Evolutionary conservation across 2,113 vertebrate species (phyloP).

Genomic region (Lepisosteus oculatus): DNA sequence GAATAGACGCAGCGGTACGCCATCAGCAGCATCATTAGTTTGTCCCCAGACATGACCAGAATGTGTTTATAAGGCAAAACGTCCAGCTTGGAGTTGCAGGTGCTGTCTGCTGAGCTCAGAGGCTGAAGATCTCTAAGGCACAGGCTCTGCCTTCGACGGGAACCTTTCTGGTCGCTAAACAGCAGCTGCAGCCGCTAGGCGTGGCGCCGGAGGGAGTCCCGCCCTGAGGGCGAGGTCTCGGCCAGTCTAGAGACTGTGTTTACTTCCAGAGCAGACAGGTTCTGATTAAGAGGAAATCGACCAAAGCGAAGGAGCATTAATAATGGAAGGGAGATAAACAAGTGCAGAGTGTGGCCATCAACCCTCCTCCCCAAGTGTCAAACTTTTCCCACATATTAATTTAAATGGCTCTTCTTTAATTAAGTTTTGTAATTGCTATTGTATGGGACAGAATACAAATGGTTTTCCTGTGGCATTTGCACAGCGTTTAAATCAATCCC

Average conservation of each 20-base stretch:
- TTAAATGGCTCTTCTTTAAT: slow-evolving; percentile 1
- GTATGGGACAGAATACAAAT: background rate
- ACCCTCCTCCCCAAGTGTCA: background rate
- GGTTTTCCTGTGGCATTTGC: background rate
- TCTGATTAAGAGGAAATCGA: slow-evolving; percentile 3
- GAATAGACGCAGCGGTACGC: no score
- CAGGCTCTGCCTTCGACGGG: background rate
- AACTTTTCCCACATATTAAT: background rate
- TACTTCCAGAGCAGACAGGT: background rate
- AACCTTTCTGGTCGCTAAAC: background rate
- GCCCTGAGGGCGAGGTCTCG: background rate
- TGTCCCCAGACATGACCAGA: no score
- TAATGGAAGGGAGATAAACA: background rate
- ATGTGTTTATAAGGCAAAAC: no score
- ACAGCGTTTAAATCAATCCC: no score
- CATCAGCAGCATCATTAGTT: no score
- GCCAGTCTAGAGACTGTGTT: background rate
- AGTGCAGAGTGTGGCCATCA: background rate
- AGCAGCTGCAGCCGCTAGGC: background rate
- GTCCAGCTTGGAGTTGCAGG: no score
- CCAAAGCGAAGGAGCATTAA: background rate
- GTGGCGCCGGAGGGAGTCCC: background rate
- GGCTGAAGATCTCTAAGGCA: no score
- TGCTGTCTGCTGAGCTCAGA: no score
- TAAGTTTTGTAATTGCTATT: slow-evolving; percentile 7